Percentiles rank a stretch among this genome's conserved stretches.
phyloP scores from a whole-genome alignment of 2,113 vertebrate genomes.

The Calyptommatus sinebrachiatus region DNA sequence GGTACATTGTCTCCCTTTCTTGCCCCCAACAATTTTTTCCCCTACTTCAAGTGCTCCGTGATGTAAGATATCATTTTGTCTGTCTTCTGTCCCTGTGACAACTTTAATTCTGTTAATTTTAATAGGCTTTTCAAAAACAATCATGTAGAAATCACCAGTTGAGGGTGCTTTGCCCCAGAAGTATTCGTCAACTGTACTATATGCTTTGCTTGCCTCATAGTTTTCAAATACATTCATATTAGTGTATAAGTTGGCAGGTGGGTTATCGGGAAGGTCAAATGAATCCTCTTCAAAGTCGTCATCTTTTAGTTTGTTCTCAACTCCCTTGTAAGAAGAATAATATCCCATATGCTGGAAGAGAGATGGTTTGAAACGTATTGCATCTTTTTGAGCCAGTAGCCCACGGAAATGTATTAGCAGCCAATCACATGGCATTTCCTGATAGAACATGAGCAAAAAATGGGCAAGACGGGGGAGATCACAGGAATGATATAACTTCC shows the following conservation, averaged over 20 bases:
- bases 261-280: slow-evolving; percentile 94
- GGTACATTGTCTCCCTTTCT: slow-evolving; percentile 85
- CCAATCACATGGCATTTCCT: slow-evolving; percentile 99
- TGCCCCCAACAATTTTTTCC: slow-evolving; percentile 79
- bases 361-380: slow-evolving; percentile 95
- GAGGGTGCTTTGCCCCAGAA: slow-evolving; percentile 96
- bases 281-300: slow-evolving; percentile 98
- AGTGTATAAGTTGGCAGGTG: slow-evolving; percentile 88
- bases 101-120: slow-evolving; percentile 94
- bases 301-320: slow-evolving; percentile 96
- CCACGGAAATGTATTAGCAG: slow-evolving; percentile 92
- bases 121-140: slow-evolving; percentile 88
- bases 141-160: slow-evolving; percentile 87
- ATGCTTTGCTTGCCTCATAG: slow-evolving; percentile 92
- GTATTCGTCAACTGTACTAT: slow-evolving; percentile 93
- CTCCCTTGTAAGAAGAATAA: slow-evolving; percentile 95
- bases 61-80: slow-evolving; percentile 93
- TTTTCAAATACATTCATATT: slow-evolving; percentile 97
- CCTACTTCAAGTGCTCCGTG: slow-evolving; percentile 93
- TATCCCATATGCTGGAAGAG: slow-evolving; percentile 99
- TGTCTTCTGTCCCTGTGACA: slow-evolving; percentile 90
- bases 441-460: slow-evolving; percentile 99
- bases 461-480: slow-evolving; percentile 90
- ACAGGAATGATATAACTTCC: slow-evolving; percentile 89
- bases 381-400: slow-evolving; percentile 92